Evolutionary conservation across 2,113 vertebrate species (phyloP).

Genomic region (Chionodraco myersi): DNA sequence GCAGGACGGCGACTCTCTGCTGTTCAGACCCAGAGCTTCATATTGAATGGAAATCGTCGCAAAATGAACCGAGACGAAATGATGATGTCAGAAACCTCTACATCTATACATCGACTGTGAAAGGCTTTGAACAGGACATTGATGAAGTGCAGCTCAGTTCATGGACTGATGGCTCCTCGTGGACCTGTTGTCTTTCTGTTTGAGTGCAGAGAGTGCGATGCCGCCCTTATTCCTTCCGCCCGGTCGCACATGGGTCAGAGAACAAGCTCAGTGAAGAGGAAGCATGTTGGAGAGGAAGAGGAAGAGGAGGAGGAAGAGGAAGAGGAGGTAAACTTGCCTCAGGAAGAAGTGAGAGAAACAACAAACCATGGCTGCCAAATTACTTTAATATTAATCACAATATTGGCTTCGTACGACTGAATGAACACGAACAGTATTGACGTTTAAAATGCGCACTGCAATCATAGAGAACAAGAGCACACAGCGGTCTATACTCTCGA

Average conservation of each 20-base stretch:
- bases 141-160: conserved; percentile 1
- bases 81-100: no score
- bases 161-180: conserved; percentile 26
- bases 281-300: conserved; percentile 15
- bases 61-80: neutral
- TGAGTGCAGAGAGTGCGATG: conserved; percentile 31
- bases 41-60: neutral
- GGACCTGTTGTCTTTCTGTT: conserved; percentile 39
- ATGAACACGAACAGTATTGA: no score
- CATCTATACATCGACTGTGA: no score
- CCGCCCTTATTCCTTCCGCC: conserved; percentile 38
- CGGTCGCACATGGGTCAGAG: conserved; percentile 37
- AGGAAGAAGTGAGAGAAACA: neutral
- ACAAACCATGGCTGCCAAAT: neutral
- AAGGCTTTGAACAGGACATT: neutral
- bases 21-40: neutral
- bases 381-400: no score
- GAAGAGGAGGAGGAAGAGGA: neutral
- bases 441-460: no score
- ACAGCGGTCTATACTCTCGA: no score
- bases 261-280: conserved; percentile 47
- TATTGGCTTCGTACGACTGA: no score
- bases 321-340: neutral
- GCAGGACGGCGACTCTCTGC: conserved; percentile 18
- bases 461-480: no score